phyloP scores from a whole-genome alignment of 2,113 vertebrate genomes.

The Grammomys dolichurus region DNA sequence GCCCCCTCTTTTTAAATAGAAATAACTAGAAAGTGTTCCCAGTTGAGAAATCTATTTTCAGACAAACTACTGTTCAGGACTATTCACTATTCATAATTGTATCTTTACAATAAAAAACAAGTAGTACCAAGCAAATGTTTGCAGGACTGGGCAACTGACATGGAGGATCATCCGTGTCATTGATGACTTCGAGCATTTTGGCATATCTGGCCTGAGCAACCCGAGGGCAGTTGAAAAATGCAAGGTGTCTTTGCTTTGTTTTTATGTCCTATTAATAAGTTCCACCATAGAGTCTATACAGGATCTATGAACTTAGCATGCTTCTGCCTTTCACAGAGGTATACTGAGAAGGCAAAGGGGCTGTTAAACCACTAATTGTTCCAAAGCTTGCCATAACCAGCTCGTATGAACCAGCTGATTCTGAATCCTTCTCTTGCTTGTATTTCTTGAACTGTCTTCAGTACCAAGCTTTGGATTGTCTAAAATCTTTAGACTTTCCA shows the following conservation, averaged over 20 bases:
- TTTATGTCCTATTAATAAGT: constrained; percentile 49
- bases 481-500: neutral
- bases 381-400: neutral
- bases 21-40: constrained; percentile 54
- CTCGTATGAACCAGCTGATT: neutral
- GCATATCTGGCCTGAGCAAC: neutral
- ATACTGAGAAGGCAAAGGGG: neutral
- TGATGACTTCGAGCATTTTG: neutral
- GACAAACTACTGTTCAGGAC: constrained; percentile 34
- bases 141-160: neutral
- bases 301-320: constrained; percentile 41
- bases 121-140: neutral
- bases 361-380: neutral
- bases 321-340: neutral
- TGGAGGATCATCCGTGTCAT: neutral
- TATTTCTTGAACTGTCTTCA: neutral
- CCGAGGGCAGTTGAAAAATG: constrained; percentile 9
- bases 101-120: neutral
- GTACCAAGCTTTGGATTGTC: neutral
- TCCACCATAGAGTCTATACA: neutral
- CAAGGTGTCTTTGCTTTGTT: constrained; percentile 50
- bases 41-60: constrained; percentile 60
- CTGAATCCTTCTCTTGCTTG: neutral
- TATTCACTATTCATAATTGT: neutral
- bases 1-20: constrained; percentile 50